A percentile compares a stretch with the other conserved stretches of the same genome.
Conservation (phyloP, 2,888 invertebrate species). For the Chymomyza amoena region DNA sequence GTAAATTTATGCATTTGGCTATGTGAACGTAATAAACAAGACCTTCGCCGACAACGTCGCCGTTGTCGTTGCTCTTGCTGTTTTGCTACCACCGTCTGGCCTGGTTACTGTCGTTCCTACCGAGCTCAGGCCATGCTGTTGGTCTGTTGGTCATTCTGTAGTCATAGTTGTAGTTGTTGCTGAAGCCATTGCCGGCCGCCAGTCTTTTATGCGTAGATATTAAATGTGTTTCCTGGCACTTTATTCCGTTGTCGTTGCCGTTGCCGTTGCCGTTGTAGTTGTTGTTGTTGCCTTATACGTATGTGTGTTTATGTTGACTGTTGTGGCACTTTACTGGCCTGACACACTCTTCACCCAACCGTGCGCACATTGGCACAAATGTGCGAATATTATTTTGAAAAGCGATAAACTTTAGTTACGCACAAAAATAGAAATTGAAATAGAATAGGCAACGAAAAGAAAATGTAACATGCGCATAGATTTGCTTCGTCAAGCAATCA, state of each 20-base stretch:
- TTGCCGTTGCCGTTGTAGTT: conserved; percentile 33
- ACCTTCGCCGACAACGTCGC: conserved; percentile 56
- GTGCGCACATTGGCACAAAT: conserved; percentile 67
- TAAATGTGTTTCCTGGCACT: conserved; percentile 75
- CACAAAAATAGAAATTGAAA: conserved; percentile 15
- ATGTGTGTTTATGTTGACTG: not conserved
- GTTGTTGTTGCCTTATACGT: conserved; percentile 14
- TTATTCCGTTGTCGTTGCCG: conserved; percentile 50
- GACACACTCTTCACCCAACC: conserved; percentile 63
- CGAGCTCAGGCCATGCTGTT: conserved; percentile 14
- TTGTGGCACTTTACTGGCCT: conserved; percentile 35
- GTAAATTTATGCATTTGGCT: conserved; percentile 74
- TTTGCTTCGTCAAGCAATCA: not conserved
- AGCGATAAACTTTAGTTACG: conserved; percentile 8
- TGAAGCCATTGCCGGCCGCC: conserved; percentile 56
- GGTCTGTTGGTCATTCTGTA: conserved; percentile 21
- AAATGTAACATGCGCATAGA: conserved; percentile 3
- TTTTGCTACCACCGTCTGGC: not conserved
- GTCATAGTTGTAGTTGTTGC: conserved; percentile 18
- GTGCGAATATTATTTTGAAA: conserved; percentile 60
- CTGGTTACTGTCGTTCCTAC: not conserved
- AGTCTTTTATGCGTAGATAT: conserved; percentile 68
- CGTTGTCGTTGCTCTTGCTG: conserved; percentile 27
- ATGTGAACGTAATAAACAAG: conserved; percentile 73
- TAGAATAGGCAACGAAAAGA: conserved; percentile 1